A percentile compares a stretch with the other conserved stretches of the same genome.
phyloP scores from a whole-genome alignment of 2,797 vertebrate genomes.

The Nyctalus aviator region DNA sequence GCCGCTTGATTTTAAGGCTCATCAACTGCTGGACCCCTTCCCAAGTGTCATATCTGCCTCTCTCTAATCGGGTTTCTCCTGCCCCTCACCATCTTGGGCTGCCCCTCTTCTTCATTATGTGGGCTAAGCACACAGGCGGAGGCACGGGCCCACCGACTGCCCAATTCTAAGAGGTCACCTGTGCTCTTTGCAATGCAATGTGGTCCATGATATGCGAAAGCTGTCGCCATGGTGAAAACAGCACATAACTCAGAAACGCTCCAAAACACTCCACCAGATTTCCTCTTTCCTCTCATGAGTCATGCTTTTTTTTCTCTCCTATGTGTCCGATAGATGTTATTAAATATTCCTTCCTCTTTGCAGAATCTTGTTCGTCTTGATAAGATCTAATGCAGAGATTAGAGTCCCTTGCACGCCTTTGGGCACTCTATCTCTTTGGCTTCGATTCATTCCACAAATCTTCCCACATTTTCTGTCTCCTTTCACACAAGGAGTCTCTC shows the following conservation, averaged over 20 bases:
- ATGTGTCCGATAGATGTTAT: not conserved
- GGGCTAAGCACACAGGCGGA: not conserved
- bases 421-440: not conserved
- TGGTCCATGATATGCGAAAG: not conserved
- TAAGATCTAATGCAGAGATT: not conserved
- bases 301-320: not conserved
- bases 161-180: not conserved
- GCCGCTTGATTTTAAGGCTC: not conserved
- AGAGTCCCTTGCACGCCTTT: not conserved
- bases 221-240: not conserved
- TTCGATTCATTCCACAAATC: conserved; percentile 15
- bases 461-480: not conserved
- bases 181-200: not conserved
- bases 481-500: not conserved
- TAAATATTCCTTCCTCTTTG: not conserved
- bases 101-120: not conserved
- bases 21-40: not conserved
- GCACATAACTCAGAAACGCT: not conserved
- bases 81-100: not conserved
- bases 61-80: not conserved
- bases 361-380: not conserved
- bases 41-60: not conserved
- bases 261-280: not conserved
- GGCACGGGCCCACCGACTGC: not conserved
- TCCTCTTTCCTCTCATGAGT: not conserved